Percentiles rank a stretch among this genome's conserved stretches.
phyloP scores from a whole-genome alignment of 2,113 vertebrate species.

The Mungos mungo region DNA sequence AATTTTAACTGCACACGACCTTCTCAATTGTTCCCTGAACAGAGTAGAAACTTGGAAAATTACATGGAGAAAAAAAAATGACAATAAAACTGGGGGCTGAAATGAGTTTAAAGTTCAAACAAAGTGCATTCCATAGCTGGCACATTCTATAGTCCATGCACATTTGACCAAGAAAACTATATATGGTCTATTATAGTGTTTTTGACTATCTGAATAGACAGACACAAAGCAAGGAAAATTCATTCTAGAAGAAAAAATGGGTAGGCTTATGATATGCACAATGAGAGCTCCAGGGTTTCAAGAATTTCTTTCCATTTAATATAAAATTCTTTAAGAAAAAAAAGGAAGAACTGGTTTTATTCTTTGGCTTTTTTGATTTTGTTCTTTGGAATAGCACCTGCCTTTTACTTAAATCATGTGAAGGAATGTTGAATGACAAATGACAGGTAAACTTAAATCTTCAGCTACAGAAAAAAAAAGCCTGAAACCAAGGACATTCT shows the following conservation, averaged over 20 bases:
- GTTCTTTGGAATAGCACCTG: slow-evolving; percentile 37
- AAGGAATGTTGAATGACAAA: slow-evolving; percentile 56
- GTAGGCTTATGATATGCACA: slow-evolving; percentile 11
- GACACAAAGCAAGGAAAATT: slow-evolving; percentile 52
- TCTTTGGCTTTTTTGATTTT: slow-evolving; percentile 51
- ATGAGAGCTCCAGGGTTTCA: slow-evolving; percentile 25
- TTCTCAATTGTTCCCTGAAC: slow-evolving; percentile 81
- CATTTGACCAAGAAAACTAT: slow-evolving; percentile 57
- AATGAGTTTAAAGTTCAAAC: slow-evolving; percentile 75
- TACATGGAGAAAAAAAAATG: slow-evolving; percentile 73
- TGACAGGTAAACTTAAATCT: slow-evolving; percentile 41
- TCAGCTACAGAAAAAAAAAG: not conserved
- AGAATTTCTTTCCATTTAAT: slow-evolving; percentile 53
- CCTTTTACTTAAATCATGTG: slow-evolving; percentile 41
- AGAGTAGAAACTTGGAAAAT: slow-evolving; percentile 80
- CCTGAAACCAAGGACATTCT: not conserved
- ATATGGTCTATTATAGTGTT: slow-evolving; percentile 37
- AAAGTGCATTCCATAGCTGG: slow-evolving; percentile 64
- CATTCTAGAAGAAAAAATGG: slow-evolving; percentile 49
- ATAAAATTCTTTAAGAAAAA: slow-evolving; percentile 38
- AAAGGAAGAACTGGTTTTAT: slow-evolving; percentile 41
- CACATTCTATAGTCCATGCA: slow-evolving; percentile 47
- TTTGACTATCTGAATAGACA: slow-evolving; percentile 54
- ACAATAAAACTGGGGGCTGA: slow-evolving; percentile 66
- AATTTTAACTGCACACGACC: slow-evolving; percentile 72